These are phyloP conservation scores for Holocentrus rufus DNA, from an alignment of 2,797 vertebrate species.

Conservation along the genomic window DNA sequence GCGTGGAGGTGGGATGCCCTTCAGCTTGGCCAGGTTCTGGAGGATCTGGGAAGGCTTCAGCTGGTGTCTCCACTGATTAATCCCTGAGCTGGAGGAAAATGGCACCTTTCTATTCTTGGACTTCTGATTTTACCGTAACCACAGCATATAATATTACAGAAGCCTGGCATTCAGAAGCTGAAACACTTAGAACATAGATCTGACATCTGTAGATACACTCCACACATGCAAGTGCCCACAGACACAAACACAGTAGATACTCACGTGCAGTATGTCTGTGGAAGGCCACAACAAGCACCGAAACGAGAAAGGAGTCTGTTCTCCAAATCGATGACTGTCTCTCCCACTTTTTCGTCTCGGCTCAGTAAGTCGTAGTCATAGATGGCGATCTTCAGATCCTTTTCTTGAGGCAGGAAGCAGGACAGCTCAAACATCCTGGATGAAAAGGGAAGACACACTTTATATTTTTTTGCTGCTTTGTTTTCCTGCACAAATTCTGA, in stretches of 20 bases:
- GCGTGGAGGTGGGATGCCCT: slow-evolving; percentile 80
- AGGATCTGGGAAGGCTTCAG: slow-evolving; percentile 91
- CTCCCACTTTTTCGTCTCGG: slow-evolving; percentile 97
- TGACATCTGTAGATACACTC: neutral
- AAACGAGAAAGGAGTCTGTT: slow-evolving; percentile 95
- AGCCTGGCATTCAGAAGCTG: neutral
- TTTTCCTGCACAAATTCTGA: neutral
- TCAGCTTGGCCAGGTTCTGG: slow-evolving; percentile 88
- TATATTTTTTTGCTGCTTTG: neutral
- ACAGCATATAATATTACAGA: neutral
- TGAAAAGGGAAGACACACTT: slow-evolving; percentile 35
- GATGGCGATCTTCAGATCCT: slow-evolving; percentile 95
- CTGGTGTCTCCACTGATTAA: slow-evolving; percentile 96
- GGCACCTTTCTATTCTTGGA: neutral
- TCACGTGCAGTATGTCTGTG: slow-evolving; percentile 94
- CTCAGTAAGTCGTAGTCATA: slow-evolving; percentile 94
- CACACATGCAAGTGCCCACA: neutral
- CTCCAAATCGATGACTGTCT: slow-evolving; percentile 96
- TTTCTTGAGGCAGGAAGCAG: slow-evolving; percentile 97
- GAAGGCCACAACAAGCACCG: slow-evolving; percentile 91
- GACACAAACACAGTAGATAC: slow-evolving; percentile 56
- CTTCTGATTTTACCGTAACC: neutral
- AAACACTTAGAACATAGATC: neutral
- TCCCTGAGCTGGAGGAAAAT: slow-evolving; percentile 86
- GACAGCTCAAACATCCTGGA: slow-evolving; percentile 94